Percentiles rank a stretch among this genome's conserved stretches.
Evolutionary conservation across 2,888 invertebrate species (phyloP).

Genomic region (Nymphalis c-album): DNA sequence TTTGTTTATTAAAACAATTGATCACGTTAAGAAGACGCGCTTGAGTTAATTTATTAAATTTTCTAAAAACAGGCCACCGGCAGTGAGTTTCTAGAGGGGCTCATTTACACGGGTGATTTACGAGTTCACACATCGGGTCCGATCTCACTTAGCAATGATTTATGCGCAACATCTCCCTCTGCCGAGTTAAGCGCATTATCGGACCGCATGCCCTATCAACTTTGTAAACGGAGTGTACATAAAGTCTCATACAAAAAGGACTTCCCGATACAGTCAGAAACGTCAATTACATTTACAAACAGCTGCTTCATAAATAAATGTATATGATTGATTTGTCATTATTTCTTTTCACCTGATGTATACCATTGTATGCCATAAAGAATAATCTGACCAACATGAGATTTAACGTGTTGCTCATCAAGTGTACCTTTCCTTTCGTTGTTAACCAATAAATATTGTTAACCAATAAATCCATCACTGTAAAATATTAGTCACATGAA

Average conservation of each 20-base stretch:
- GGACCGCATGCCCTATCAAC: constrained; percentile 72
- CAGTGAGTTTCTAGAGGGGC: constrained; percentile 59
- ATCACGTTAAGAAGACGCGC: constrained; percentile 20
- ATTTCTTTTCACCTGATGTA: too few species aligned
- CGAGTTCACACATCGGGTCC: constrained; percentile 77
- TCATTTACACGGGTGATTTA: constrained; percentile 79
- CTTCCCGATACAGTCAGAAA: neutral
- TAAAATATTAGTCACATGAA: too few species aligned
- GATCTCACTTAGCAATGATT: constrained; percentile 80
- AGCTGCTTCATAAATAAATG: too few species aligned
- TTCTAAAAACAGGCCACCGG: constrained; percentile 64
- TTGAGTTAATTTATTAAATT: constrained; percentile 33
- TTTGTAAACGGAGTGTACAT: constrained; percentile 62
- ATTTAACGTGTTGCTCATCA: too few species aligned
- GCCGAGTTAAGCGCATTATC: constrained; percentile 76
- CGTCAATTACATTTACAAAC: too few species aligned
- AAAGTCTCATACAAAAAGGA: constrained; percentile 37
- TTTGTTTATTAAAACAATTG: constrained; percentile 25
- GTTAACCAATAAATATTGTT: too few species aligned
- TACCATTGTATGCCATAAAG: too few species aligned
- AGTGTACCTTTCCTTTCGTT: too few species aligned
- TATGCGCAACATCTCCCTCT: constrained; percentile 74
- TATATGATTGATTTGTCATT: too few species aligned
- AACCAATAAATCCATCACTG: too few species aligned
- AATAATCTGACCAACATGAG: too few species aligned